A percentile compares a stretch with the other conserved stretches of the same genome.
Evolutionary conservation across 1,140 invertebrate species (phyloP).

Genomic region (Eurytemora carolleeae): DNA sequence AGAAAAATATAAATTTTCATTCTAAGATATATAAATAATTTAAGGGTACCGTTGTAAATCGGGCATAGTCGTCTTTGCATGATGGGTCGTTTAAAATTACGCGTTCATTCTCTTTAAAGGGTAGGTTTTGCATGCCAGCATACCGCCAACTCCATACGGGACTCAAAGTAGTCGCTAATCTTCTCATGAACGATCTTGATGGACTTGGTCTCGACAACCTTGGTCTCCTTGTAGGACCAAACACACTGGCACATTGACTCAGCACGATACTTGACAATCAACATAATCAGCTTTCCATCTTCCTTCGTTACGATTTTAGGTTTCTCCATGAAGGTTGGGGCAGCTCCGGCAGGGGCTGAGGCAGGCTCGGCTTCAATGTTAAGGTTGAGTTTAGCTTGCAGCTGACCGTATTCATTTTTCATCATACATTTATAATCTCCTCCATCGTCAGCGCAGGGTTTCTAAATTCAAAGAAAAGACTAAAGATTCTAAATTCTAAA

Average conservation of each 20-base stretch:
- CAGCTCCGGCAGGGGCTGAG: conserved; percentile 39
- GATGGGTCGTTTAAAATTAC: too few species aligned
- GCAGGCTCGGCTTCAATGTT: conserved; percentile 81
- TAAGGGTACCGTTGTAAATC: too few species aligned
- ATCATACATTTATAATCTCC: conserved; percentile 94
- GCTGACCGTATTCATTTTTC: conserved; percentile 88
- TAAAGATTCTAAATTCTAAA: too few species aligned
- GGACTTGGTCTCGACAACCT: conserved; percentile 6
- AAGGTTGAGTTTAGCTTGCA: conserved; percentile 90
- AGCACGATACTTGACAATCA: conserved; percentile 88
- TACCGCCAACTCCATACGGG: conserved; percentile 3
- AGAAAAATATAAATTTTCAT: too few species aligned
- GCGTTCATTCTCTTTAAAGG: too few species aligned
- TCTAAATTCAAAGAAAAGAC: too few species aligned
- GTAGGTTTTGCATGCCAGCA: too few species aligned
- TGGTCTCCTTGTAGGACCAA: conserved; percentile 42
- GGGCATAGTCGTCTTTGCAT: too few species aligned
- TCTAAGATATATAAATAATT: background rate
- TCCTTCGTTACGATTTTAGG: conserved; percentile 82
- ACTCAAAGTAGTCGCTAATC: conserved; percentile 1
- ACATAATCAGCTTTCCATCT: conserved; percentile 84
- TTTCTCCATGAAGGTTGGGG: conserved; percentile 94
- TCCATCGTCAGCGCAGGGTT: conserved; percentile 78
- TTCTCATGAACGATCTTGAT: background rate
- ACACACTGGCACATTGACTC: conserved; percentile 77